Percentiles rank a stretch among this genome's conserved stretches.
phyloP scores from a whole-genome alignment of 1,140 invertebrate genomes.

The Atta cephalotes region DNA sequence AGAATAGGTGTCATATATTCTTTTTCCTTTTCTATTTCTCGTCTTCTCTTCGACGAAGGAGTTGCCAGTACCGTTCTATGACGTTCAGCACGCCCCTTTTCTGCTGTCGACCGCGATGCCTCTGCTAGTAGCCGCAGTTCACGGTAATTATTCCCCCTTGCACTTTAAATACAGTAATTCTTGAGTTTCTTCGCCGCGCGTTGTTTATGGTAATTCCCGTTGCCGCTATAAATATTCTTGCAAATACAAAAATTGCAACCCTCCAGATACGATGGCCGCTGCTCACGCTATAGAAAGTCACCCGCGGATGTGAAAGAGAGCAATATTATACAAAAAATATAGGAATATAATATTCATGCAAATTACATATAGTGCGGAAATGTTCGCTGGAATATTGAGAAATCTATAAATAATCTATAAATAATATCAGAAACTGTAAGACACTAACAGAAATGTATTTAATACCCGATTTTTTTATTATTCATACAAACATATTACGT shows the following conservation, averaged over 20 bases:
- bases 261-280: conserved; percentile 73
- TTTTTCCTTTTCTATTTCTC: neutral
- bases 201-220: conserved; percentile 85
- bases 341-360: conserved; percentile 39
- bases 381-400: conserved; percentile 8
- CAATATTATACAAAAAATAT: conserved; percentile 47
- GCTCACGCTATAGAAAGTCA: conserved; percentile 78
- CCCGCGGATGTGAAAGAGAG: conserved; percentile 65
- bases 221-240: conserved; percentile 83
- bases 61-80: conserved; percentile 59
- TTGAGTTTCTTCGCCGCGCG: conserved; percentile 80
- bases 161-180: conserved; percentile 84
- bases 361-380: conserved; percentile 6
- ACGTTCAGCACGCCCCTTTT: conserved; percentile 74
- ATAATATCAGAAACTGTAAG: neutral
- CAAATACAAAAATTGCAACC: conserved; percentile 84
- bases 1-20: neutral
- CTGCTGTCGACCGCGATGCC: conserved; percentile 74
- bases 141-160: conserved; percentile 81
- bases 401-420: too few species aligned
- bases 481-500: neutral
- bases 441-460: conserved; percentile 9
- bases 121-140: conserved; percentile 78
- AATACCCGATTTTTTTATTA: neutral
- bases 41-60: conserved; percentile 4